These are phyloP conservation scores for Chiloscyllium punctatum DNA, from an alignment of 2,797 vertebrate species.

Conservation along the genomic window DNA sequence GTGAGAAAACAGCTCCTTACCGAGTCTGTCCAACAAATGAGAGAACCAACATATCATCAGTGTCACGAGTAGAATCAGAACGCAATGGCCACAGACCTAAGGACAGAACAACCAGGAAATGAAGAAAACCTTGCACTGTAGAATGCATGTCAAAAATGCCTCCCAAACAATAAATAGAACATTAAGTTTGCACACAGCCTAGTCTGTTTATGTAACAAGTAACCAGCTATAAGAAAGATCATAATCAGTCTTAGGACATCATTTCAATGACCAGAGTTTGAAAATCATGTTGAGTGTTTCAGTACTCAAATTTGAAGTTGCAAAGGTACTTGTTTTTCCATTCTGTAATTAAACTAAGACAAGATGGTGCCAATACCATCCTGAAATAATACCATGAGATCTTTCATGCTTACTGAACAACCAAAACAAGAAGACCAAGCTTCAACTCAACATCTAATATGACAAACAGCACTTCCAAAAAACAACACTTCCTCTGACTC, in stretches of 20 bases:
- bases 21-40: slow-evolving; percentile 97
- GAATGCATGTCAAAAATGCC: neutral
- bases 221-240: slow-evolving; percentile 69
- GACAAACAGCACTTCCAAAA: neutral
- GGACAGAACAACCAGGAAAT: slow-evolving; percentile 31
- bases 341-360: neutral
- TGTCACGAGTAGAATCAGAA: slow-evolving; percentile 80
- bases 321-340: neutral
- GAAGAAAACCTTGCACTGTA: neutral
- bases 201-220: slow-evolving; percentile 61
- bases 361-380: neutral
- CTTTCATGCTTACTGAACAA: neutral
- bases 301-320: neutral
- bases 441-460: neutral
- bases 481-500: neutral
- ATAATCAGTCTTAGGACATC: neutral
- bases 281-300: neutral
- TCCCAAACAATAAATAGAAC: neutral
- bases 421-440: neutral
- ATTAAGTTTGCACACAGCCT: neutral
- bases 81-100: slow-evolving; percentile 91
- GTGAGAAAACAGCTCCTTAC: slow-evolving; percentile 53
- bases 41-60: slow-evolving; percentile 89
- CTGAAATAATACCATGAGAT: neutral
- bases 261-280: neutral